phyloP scores from a whole-genome alignment of 2,113 vertebrate species.

The Aplodontia rufa region DNA sequence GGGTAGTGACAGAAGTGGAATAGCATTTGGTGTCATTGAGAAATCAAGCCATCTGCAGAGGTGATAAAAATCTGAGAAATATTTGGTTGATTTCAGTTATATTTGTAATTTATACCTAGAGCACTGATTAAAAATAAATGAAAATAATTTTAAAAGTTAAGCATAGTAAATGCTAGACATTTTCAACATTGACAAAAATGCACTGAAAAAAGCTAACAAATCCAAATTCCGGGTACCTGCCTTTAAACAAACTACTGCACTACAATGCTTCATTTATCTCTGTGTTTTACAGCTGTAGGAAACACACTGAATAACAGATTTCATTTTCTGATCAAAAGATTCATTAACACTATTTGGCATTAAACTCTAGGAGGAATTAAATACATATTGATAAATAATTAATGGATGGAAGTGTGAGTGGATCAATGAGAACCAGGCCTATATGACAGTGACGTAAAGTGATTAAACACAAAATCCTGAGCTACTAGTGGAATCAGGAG shows the following conservation, averaged over 20 bases:
- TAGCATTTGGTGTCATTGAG: not conserved
- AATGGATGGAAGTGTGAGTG: not conserved
- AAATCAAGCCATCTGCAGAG: not conserved
- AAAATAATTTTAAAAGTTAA: not conserved
- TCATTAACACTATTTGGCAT: not conserved
- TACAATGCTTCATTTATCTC: not conserved
- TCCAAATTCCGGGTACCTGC: not conserved
- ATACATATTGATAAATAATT: conserved; percentile 43
- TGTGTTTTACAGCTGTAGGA: not conserved
- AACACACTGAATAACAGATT: not conserved
- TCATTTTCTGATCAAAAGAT: conserved; percentile 27
- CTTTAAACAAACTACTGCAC: not conserved
- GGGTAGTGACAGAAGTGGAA: fast-evolving
- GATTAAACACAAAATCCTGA: not conserved
- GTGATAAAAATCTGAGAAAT: not conserved
- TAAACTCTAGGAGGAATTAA: not conserved
- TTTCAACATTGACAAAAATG: not conserved
- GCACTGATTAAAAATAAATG: not conserved
- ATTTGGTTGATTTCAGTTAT: not conserved
- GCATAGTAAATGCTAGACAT: not conserved
- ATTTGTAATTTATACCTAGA: not conserved
- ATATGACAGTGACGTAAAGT: not conserved
- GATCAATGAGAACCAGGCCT: not conserved
- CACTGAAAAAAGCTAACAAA: not conserved
- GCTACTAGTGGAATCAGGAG: not conserved